Percentiles rank a stretch among this genome's conserved stretches.
phyloP scores from a whole-genome alignment of 2,113 vertebrate genomes.

The Opisthocomus hoazin region DNA sequence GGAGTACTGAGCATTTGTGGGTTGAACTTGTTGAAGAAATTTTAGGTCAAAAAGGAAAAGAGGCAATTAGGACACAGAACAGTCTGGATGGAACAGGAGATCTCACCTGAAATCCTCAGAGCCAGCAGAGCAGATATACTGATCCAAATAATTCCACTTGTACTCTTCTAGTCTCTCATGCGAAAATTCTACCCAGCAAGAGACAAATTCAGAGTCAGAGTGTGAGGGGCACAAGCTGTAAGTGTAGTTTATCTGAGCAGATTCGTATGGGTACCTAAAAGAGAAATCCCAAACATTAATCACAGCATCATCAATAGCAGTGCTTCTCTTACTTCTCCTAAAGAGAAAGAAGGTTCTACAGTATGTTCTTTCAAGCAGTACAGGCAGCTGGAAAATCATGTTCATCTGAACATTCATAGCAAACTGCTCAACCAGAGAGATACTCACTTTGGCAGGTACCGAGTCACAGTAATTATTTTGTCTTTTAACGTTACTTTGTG shows the following conservation, averaged over 20 bases:
- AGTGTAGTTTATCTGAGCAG: conserved; percentile 92
- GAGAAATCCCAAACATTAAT: background rate
- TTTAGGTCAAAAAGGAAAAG: conserved; percentile 30
- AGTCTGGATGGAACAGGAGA: background rate
- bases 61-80: conserved; percentile 20
- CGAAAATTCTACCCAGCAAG: conserved; percentile 97
- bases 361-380: background rate
- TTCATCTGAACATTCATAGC: background rate
- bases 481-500: conserved; percentile 96
- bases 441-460: conserved; percentile 96
- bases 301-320: background rate
- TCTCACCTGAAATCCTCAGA: conserved; percentile 96
- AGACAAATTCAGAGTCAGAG: conserved; percentile 86
- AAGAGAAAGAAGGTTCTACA: background rate
- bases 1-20: background rate
- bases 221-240: conserved; percentile 96
- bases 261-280: conserved; percentile 91
- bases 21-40: background rate
- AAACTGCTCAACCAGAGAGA: background rate
- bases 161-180: conserved; percentile 96
- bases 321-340: background rate
- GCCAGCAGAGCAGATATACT: conserved; percentile 97
- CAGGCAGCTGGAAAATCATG: background rate
- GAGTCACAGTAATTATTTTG: conserved; percentile 97
- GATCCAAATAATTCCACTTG: conserved; percentile 99